phyloP scores from a whole-genome alignment of 2,113 vertebrate genomes.

The Tetraodon nigroviridis region DNA sequence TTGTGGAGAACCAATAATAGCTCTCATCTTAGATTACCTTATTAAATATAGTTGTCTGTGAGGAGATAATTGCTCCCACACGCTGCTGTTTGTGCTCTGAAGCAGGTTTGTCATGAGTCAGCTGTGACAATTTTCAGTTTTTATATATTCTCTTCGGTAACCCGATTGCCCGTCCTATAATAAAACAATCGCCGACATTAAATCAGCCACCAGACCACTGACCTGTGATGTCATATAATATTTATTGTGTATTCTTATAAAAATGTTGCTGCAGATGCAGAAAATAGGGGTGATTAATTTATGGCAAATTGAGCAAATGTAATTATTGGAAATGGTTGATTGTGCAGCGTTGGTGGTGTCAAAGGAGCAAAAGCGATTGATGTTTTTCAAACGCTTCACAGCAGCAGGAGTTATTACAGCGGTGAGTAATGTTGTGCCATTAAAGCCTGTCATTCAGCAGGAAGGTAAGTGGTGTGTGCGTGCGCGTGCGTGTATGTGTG shows the following conservation, averaged over 20 bases:
- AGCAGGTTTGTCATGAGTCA: not conserved
- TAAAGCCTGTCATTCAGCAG: slow-evolving; percentile 43
- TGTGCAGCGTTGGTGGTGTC: slow-evolving; percentile 13
- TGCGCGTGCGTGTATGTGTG: slow-evolving; percentile 18
- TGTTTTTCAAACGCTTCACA: slow-evolving; percentile 28
- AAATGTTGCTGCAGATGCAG: slow-evolving; percentile 34
- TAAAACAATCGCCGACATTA: slow-evolving; percentile 3
- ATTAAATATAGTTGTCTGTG: too few relatives aligned
- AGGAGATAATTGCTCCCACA: too few relatives aligned
- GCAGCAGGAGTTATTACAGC: slow-evolving; percentile 41
- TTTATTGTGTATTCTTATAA: slow-evolving; percentile 14
- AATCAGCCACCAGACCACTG: slow-evolving; percentile 12
- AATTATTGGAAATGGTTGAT: slow-evolving; percentile 42
- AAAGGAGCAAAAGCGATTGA: slow-evolving; percentile 13
- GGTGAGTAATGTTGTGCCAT: slow-evolving; percentile 43
- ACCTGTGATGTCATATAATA: slow-evolving; percentile 9
- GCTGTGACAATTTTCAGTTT: slow-evolving; percentile 5
- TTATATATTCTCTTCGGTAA: not conserved
- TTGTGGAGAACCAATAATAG: too few relatives aligned
- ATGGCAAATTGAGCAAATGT: slow-evolving; percentile 19
- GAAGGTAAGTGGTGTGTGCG: slow-evolving; percentile 30
- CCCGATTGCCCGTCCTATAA: slow-evolving; percentile 1
- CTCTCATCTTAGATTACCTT: too few relatives aligned
- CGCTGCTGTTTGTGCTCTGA: not conserved
- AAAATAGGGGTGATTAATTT: slow-evolving; percentile 30